Base-by-base conservation (phyloP, 2,888 invertebrate genomes). In the Eueremaeus valkanovi region DNA sequence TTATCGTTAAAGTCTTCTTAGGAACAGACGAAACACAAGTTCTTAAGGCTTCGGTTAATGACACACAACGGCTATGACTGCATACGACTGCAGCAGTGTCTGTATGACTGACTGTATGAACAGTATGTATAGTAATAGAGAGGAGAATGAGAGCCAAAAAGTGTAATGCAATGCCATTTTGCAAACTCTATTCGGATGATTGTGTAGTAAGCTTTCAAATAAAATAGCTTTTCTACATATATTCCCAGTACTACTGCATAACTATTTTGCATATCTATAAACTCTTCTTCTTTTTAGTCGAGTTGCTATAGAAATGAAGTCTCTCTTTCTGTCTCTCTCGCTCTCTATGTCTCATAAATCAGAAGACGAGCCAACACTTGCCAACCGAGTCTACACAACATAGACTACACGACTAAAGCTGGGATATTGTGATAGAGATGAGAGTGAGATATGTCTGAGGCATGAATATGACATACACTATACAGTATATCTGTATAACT, bases 261-360 rank as follows among this genome's bases (percentile, higher is more conserved):
- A 40, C 68, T 68, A 68, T 42, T 68, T 68, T 68, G 68, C 68
- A 68, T 68, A 68, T 68, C 68, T 68, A 68, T 68, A 68, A 68
- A 68, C 68, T 68, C 68, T 36, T 68, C 68, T 68, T 31, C 31
- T 31, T 61, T 21, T 36, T 68, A 24, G 36, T 61, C 31, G 18
- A 40, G 68, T 68, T 68, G 68, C 68, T 68, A 68, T 68, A 68
- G 68, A 68, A 68, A 68, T 68, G 42, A 11, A 55, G 55, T 55
- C 55, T 55, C 24, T 24, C 36, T n/a, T n/a, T n/a, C n/a, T n/a
- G n/a, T n/a, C n/a, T n/a, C n/a, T n/a, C n/a, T n/a, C 21, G 21
- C 21, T 55, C 55, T 55, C n/a, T 31, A 11, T 61, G 55, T 40
- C 68, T 40, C 68, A 68, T 68, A 68, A 68, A 68, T 68, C 68